Evolutionary conservation across 1,140 invertebrate species (phyloP).

Genomic region (Vanessa tameamea): DNA sequence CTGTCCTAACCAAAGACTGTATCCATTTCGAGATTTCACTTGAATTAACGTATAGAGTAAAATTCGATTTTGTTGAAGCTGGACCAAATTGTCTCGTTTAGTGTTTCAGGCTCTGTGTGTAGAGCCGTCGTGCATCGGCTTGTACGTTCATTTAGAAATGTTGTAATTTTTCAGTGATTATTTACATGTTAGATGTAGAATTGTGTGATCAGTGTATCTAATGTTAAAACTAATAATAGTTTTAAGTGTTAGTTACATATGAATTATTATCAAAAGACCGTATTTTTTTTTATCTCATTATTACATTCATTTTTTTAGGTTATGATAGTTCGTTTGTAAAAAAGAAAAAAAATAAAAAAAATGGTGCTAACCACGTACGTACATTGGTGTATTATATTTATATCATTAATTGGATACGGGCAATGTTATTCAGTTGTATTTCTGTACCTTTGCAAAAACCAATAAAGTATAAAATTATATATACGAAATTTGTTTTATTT

Average conservation of each 20-base stretch:
- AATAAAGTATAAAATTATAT: constrained; percentile 70
- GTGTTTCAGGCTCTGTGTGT: constrained; percentile 7
- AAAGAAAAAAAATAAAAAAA: constrained; percentile 68
- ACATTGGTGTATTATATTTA: constrained; percentile 67
- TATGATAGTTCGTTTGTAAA: constrained; percentile 68
- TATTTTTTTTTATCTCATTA: constrained; percentile 62
- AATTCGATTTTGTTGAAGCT: constrained; percentile 63
- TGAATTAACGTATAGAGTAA: constrained; percentile 34
- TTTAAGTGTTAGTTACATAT: constrained; percentile 58
- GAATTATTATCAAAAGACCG: constrained; percentile 63
- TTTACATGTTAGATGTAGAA: constrained; percentile 51
- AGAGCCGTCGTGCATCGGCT: not conserved
- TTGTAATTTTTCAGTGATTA: constrained; percentile 24
- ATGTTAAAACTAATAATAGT: constrained; percentile 55
- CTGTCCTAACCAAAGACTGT: constrained; percentile 79
- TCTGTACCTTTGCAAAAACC: constrained; percentile 68
- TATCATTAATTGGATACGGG: constrained; percentile 63
- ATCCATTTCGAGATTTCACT: constrained; percentile 62
- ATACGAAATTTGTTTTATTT: constrained; percentile 21
- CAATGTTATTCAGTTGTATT: constrained; percentile 67
- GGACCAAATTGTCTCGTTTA: constrained; percentile 70
- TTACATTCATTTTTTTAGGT: constrained; percentile 65
- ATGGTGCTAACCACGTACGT: constrained; percentile 75
- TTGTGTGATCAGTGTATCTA: constrained; percentile 66
- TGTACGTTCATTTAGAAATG: constrained; percentile 14